Base-by-base conservation (phyloP, 2,888 invertebrate species). In the Diplolepis rosae region DNA sequence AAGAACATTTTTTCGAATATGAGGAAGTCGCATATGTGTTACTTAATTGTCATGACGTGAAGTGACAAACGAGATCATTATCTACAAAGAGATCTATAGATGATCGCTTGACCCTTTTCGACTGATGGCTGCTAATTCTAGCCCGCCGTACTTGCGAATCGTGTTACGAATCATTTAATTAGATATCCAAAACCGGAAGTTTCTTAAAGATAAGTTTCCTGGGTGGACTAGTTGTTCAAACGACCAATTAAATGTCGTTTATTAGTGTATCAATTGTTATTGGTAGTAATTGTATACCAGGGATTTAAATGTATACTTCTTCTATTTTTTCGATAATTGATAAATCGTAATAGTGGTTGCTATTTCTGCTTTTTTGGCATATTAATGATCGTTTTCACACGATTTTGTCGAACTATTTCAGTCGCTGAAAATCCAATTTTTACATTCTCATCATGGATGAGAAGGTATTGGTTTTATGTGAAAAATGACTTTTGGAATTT, bases 101-200 rank as follows among this genome's bases (percentile, higher is more conserved):
- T 32, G 2, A 35, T 35, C 61, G n/a, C 39, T 61, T 61, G 61
- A 61, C 61, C 61, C 61, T 61, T 61, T 61, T 61, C 61, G 24
- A 61, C 39, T 61, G 39, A 61, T 61, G 61, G 61, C 61, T 61
- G 61, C 39, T 61, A 39, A 61, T 61, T 61, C 39, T 13, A 15
- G 32, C 7, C 61, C 35, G 28, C 28, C n/a, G 28, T 28, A 52
- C 24, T 61, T 61, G 39, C 35, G 61, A 61, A 61, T 39, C 61
- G 39, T 61, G 61, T 61, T 61, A 39, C 39, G 61, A 61, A 61
- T 61, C 61, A 61, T 39, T 61, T 61, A 61, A 61, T 39, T 39
- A 9, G n/a, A 13, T 13, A 61, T 22, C 9, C 35, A n/a, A 24
- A 35, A 61, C 61, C 61, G 61, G 61, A 61, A 61, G 61, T 39